A percentile compares a stretch with the other conserved stretches of the same genome.
These are phyloP conservation scores for Podocnemis expansa DNA, from an alignment of 2,113 vertebrate genomes.

Conservation along the genomic window DNA sequence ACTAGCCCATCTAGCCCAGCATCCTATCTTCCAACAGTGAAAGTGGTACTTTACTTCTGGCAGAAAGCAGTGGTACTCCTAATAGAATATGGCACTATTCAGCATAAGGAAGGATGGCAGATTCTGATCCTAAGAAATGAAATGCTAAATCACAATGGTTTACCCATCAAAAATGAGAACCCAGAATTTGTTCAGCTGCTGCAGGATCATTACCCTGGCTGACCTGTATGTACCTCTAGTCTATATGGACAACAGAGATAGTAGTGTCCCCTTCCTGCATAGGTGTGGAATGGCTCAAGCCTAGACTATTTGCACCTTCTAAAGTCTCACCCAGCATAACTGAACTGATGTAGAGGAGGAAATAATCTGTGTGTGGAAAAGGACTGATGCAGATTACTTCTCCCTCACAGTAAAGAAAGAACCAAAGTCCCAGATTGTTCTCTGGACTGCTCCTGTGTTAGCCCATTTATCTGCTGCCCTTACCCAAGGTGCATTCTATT, in stretches of 20 bases:
- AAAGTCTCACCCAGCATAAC: neutral
- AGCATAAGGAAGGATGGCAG: accelerated
- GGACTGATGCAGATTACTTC: neutral
- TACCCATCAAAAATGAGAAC: neutral
- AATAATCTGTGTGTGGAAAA: neutral
- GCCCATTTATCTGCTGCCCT: neutral
- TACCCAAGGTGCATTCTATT: neutral
- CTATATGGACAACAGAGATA: neutral
- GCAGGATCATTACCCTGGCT: neutral
- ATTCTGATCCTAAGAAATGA: neutral
- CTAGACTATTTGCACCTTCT: neutral
- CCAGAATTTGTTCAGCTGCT: neutral
- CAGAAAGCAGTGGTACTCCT: neutral
- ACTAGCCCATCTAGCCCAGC: neutral
- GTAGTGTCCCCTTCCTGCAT: neutral
- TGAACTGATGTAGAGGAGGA: neutral
- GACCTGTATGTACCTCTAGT: neutral
- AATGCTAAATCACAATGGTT: neutral
- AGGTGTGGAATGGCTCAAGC: neutral
- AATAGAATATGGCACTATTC: neutral
- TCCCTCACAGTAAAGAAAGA: neutral
- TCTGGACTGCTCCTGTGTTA: neutral
- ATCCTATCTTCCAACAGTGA: neutral
- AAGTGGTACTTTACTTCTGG: neutral
- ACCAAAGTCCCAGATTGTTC: neutral